Percentiles rank a stretch among this genome's conserved stretches.
These are phyloP conservation scores for Heterodera filipjevi DNA, from an alignment of 2,888 invertebrate species.

Conservation along the genomic window DNA sequence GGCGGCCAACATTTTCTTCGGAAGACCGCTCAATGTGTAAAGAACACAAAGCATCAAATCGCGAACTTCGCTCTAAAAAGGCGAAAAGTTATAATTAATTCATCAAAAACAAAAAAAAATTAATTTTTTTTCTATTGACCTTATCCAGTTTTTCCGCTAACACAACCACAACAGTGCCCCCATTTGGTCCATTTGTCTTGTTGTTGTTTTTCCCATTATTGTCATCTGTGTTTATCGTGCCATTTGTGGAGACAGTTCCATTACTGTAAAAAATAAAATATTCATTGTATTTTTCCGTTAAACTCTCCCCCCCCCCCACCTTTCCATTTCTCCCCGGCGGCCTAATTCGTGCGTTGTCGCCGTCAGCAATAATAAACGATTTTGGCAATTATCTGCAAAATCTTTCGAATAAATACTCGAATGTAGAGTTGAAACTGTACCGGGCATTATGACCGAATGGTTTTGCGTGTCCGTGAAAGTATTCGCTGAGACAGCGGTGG, in stretches of 20 bases:
- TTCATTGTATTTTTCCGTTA: background rate
- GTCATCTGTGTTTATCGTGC: background rate
- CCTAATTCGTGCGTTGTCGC: background rate
- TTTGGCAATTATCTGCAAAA: background rate
- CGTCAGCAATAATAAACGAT: background rate
- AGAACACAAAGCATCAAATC: conserved; percentile 71
- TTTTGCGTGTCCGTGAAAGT: conserved; percentile 35
- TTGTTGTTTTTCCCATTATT: background rate
- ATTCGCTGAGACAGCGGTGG: conserved; percentile 34
- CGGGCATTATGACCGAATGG: conserved; percentile 29
- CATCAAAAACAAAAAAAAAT: background rate
- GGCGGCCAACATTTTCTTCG: conserved; percentile 70
- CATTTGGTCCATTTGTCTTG: conserved; percentile 5
- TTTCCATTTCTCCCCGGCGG: background rate
- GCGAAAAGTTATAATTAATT: background rate
- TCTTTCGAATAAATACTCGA: background rate
- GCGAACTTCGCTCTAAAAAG: conserved; percentile 65
- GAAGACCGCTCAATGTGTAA: conserved; percentile 86
- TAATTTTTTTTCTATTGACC: background rate
- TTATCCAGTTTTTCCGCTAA: conserved; percentile 59
- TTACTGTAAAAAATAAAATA: background rate
- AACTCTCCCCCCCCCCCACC: background rate
- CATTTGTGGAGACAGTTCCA: background rate
- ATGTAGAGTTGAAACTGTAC: background rate
- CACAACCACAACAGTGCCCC: conserved; percentile 21